A percentile compares a stretch with the other conserved stretches of the same genome.
Conservation (phyloP, 2,888 invertebrate species). For the Ichneumoninae sp. region DNA sequence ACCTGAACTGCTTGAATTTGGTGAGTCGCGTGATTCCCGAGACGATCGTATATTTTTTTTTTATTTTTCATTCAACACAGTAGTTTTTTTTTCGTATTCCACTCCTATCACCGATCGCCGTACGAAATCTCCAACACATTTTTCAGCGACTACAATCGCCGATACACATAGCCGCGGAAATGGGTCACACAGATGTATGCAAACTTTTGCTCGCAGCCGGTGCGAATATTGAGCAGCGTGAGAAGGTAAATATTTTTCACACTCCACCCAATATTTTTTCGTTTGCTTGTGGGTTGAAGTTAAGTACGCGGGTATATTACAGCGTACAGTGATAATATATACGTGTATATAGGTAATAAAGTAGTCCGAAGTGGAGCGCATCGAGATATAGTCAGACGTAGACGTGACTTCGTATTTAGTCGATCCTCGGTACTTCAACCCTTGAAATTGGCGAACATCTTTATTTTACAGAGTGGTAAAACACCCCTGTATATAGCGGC, state of each 20-base stretch:
- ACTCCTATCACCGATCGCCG: neutral
- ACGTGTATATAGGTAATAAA: neutral
- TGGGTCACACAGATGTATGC: constrained; percentile 89
- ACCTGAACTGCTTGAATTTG: constrained; percentile 90
- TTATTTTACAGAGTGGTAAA: constrained; percentile 86
- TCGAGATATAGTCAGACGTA: constrained; percentile 23
- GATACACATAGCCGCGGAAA: constrained; percentile 91
- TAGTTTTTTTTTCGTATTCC: neutral
- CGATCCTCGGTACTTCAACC: neutral
- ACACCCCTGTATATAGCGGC: constrained; percentile 92
- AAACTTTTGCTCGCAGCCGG: constrained; percentile 87
- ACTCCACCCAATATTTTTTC: neutral
- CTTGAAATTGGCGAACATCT: neutral
- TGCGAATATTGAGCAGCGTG: constrained; percentile 88
- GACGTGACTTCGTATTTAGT: neutral
- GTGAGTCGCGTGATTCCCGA: constrained; percentile 84
- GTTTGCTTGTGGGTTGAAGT: neutral
- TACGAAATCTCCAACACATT: neutral
- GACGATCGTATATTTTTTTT: constrained; percentile 17
- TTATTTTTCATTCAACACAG: constrained; percentile 28
- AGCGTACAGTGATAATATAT: neutral
- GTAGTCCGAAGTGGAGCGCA: neutral
- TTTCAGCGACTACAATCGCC: constrained; percentile 90
- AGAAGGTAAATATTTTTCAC: constrained; percentile 83
- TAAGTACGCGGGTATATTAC: neutral